Percentiles rank a stretch among this genome's conserved stretches.
These are phyloP conservation scores for Spheniscus mendiculus DNA, from an alignment of 2,113 vertebrate species.

Conservation along the genomic window DNA sequence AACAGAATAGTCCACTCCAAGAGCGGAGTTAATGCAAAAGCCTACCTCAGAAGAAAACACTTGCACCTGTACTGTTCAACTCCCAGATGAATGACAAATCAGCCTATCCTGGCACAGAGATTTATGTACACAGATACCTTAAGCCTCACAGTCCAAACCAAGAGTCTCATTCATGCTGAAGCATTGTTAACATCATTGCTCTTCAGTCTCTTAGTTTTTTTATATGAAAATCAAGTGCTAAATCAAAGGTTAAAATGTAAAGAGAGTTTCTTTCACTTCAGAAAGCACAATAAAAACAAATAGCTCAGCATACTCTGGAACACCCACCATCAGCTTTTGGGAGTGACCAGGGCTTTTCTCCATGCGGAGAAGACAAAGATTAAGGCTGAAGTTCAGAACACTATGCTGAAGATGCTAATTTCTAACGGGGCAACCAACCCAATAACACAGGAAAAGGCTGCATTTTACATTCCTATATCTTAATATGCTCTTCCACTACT, in stretches of 20 bases:
- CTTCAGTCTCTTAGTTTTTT: not conserved
- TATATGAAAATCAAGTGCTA: not conserved
- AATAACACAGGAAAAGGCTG: not conserved
- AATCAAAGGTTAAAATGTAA: not conserved
- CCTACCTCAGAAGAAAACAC: not conserved
- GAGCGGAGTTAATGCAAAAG: not conserved
- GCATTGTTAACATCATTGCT: not conserved
- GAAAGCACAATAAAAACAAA: not conserved
- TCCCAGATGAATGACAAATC: not conserved
- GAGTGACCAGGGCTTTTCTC: not conserved
- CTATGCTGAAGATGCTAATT: not conserved
- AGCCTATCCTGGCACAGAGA: not conserved
- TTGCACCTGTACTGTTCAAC: not conserved
- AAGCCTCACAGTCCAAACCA: not conserved
- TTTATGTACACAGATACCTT: not conserved
- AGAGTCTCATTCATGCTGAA: not conserved
- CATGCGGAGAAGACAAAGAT: not conserved
- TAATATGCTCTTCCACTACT: not conserved
- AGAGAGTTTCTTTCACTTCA: not conserved
- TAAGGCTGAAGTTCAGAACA: not conserved
- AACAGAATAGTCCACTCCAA: not conserved
- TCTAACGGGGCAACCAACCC: not conserved
- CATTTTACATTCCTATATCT: not conserved
- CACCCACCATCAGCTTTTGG: not conserved
- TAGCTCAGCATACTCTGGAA: not conserved